Evolutionary conservation across 2,888 invertebrate genomes (phyloP).

Genomic region (Blera fallax): DNA sequence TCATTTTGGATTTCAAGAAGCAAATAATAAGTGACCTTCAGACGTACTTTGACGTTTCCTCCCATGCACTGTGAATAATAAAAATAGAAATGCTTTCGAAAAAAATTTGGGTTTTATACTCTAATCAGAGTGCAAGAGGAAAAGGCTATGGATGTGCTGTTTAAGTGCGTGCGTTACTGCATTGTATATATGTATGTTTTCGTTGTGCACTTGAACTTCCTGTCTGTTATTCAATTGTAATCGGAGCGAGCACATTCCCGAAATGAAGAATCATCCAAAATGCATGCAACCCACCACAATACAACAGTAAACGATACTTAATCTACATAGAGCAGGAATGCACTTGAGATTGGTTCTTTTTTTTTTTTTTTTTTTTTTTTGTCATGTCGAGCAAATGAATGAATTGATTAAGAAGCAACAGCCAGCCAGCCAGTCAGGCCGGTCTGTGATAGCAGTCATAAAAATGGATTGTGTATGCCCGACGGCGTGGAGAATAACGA

Average conservation of each 20-base stretch:
- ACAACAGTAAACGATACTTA: conserved; percentile 29
- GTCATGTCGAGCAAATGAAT: conserved; percentile 7
- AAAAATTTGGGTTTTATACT: background rate
- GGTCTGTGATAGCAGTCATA: conserved; percentile 24
- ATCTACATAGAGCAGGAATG: conserved; percentile 22
- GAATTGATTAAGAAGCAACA: conserved; percentile 43
- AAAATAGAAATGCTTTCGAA: conserved; percentile 28
- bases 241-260: conserved; percentile 41
- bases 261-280: conserved; percentile 29
- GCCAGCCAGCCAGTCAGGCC: background rate
- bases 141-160: conserved; percentile 28
- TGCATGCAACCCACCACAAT: conserved; percentile 4
- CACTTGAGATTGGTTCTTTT: conserved; percentile 49
- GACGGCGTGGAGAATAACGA: conserved; percentile 9
- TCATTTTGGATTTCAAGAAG: background rate
- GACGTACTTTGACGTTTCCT: conserved; percentile 41
- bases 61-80: background rate
- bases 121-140: conserved; percentile 51
- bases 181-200: conserved; percentile 7
- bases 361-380: conserved; percentile 13
- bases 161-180: background rate
- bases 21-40: conserved; percentile 45
- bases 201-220: conserved; percentile 66
- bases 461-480: conserved; percentile 14
- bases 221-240: conserved; percentile 59